Base-by-base conservation (phyloP, 2,888 invertebrate genomes). In the Perizoma affinitatum region DNA sequence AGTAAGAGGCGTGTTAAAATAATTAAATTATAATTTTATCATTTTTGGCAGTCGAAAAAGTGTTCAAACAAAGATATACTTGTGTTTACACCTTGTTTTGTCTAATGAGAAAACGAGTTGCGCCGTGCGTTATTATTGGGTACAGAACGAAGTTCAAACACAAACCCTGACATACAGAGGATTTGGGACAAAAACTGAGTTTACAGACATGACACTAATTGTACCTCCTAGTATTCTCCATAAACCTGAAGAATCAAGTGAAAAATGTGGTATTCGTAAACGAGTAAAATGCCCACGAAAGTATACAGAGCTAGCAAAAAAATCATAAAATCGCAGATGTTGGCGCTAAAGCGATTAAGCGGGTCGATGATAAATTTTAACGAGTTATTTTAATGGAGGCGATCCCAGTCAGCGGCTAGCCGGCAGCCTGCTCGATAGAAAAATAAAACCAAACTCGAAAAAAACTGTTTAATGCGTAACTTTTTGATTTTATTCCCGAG, bases 361-460 rank as follows among this genome's bases (percentile, higher is more conserved):
- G 88, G 90, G 87, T 87, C 89, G 91, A 92, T 91, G 91, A 92
- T 92, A 92, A 91, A 92, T 92, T 92, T 92, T 92, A 92, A 92
- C 91, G 91, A 92, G 91, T 90, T 90, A 92, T 92, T 91, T 92
- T 91, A 92, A 92, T 90, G 91, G 90, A 86, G 86, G 89, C 89
- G 88, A 92, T 92, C 90, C 86, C 87, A 89, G 87, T 89, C 88
- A 88, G 90, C 85, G 90, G 90, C 88, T 82, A 81, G 83, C 84
- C 84, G 79, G 86, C 88, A 86, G 87, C 84, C 87, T 85, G 88
- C 78, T 80, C 84, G 85, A 89, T 89, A 90, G 89, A 88, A 92
- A 91, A 90, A 91, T 88, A 89, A 89, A 90, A 87, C 82, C 86
- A 83, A 83, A 83, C 83, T 82, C 81, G 81, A 82, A 88, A 90